phyloP scores from a whole-genome alignment of 2,797 vertebrate species.

The Hephaestus fuliginosus region DNA sequence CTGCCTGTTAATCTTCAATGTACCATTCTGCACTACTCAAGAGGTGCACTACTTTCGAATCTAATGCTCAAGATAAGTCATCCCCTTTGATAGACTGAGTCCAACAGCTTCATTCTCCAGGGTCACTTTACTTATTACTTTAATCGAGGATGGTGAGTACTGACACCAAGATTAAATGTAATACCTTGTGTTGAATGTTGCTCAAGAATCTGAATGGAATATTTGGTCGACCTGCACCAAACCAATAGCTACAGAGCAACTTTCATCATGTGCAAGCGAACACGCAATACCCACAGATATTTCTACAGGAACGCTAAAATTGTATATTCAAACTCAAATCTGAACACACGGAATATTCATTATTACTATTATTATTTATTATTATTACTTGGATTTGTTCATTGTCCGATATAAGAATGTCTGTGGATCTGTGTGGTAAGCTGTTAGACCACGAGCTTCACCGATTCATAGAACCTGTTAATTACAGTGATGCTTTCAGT shows the following conservation, averaged over 20 bases:
- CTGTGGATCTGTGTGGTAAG: neutral
- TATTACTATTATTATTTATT: too few relatives aligned
- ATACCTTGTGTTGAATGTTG: neutral
- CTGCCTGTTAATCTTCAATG: neutral
- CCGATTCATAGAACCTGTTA: slow-evolving; percentile 12
- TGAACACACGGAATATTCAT: slow-evolving; percentile 7
- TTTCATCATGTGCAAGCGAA: neutral
- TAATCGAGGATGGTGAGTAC: neutral
- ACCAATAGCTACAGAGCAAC: neutral
- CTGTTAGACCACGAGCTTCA: neutral
- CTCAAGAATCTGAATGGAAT: neutral
- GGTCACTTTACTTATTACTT: neutral
- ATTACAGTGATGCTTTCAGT: slow-evolving; percentile 30
- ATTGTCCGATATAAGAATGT: neutral
- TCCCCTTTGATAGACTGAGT: neutral
- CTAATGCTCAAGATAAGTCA: neutral
- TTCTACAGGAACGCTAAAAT: neutral
- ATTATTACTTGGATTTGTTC: neutral
- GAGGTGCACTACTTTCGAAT: neutral
- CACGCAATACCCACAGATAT: neutral
- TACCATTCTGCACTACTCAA: neutral
- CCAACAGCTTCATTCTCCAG: neutral
- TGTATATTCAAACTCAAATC: neutral
- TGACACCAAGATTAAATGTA: slow-evolving; percentile 16
- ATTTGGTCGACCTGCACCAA: neutral